Conservation (phyloP, 2,113 vertebrate species). For the Acrocephalus arundinaceus region DNA sequence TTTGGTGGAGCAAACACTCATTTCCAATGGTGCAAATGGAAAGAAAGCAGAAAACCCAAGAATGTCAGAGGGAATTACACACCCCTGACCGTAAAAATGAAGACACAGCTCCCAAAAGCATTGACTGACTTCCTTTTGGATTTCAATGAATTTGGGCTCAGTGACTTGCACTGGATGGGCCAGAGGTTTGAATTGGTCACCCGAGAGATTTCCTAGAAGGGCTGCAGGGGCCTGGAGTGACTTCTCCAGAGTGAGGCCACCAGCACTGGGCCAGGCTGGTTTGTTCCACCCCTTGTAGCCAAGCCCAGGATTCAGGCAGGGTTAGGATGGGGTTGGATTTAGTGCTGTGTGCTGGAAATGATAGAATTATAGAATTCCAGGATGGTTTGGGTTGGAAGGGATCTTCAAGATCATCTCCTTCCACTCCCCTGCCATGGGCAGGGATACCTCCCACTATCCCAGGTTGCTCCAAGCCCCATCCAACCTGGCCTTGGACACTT, state of each 20-base stretch:
- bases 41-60: background rate
- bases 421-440: no score
- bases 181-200: fast-evolving
- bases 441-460: no score
- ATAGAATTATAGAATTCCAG: background rate
- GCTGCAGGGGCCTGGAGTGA: background rate
- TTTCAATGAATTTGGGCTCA: background rate
- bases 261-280: background rate
- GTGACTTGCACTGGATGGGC: fast-evolving
- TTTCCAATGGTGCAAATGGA: background rate
- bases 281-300: background rate
- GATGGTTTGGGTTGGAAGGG: no score
- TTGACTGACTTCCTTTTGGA: fast-evolving
- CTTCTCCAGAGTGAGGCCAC: background rate
- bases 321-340: background rate
- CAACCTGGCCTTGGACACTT: no score
- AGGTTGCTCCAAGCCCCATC: no score
- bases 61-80: background rate
- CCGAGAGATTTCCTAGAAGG: background rate
- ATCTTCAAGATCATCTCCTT: no score
- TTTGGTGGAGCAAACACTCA: background rate
- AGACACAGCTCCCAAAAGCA: background rate
- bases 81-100: background rate
- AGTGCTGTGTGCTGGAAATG: background rate
- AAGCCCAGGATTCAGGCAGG: background rate